Base-by-base conservation (phyloP, 2,888 invertebrate genomes). In the Antheraea assamensis region DNA sequence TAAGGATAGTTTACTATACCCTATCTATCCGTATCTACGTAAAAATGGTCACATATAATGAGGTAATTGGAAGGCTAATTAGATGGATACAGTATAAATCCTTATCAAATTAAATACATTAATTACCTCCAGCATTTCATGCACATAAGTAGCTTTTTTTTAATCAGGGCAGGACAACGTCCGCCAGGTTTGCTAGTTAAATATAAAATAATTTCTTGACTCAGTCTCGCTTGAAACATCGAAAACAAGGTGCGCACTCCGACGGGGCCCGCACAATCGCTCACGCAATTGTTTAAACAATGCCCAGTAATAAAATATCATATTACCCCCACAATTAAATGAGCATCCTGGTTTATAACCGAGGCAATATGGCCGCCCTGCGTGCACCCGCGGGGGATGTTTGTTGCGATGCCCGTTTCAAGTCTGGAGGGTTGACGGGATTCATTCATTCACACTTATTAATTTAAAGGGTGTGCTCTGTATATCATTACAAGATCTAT, bases 271-370 rank as follows among this genome's bases (percentile, higher is more conserved):
- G 80, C 88, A 92, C 93, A 93, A 92, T 93, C 92, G 93, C 93
- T 94, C 91, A 91, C 92, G 91, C 94, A 94, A 94, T 94, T 93
- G 94, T 93, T 93, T 94, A 94, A 93, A 94, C 93, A 94, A 92
- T 88, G 87, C 84, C 81, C 87, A 84, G 86, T 90, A 88, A 91
- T 92, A 93, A 93, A 94, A 90, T 94, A 94, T 94, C 94, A 79
- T 77, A 85, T 94, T 93, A 89, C 93, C 74, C 42, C 76, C 79
- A 81, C 87, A 88, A 88, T 87, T 88, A 92, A 92, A 89, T 84
- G 85, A 83, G 81, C 86, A 84, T 78, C 83, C 78, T 76, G 88
- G 89, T 87, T 58, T 87, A 90, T 90, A 84, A 87, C 88, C 78
- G 83, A 78, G 83, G 83, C 88, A 86, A 87, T 88, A 90, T 88